Conservation (phyloP, 2,797 vertebrate species). For the Sylvilagus floridanus region DNA sequence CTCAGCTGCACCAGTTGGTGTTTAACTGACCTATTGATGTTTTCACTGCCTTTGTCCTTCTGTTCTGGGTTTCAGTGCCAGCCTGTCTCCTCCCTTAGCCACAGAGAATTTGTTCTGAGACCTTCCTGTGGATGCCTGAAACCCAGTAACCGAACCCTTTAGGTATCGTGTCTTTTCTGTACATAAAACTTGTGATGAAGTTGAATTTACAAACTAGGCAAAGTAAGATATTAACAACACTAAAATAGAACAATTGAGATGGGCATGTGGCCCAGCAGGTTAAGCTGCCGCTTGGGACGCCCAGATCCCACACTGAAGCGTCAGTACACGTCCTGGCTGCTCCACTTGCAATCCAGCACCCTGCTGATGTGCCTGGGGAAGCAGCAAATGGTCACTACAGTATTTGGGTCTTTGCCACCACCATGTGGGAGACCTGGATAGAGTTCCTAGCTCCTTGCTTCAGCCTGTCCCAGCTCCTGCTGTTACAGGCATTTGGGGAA, state of each 20-base stretch:
- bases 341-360: too few species aligned
- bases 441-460: too few species aligned
- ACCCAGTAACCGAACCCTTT: neutral
- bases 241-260: neutral
- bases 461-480: too few species aligned
- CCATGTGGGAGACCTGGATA: too few species aligned
- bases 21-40: slow-evolving; percentile 43
- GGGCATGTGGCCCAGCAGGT: too few species aligned
- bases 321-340: too few species aligned
- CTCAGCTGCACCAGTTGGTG: slow-evolving; percentile 25
- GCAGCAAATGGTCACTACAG: too few species aligned
- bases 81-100: neutral
- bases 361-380: too few species aligned
- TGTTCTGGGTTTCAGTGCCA: slow-evolving; percentile 40
- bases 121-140: neutral
- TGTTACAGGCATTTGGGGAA: too few species aligned
- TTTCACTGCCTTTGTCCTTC: slow-evolving; percentile 44
- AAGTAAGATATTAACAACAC: neutral
- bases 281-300: too few species aligned
- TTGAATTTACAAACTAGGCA: neutral
- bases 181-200: neutral
- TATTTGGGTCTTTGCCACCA: too few species aligned
- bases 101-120: neutral
- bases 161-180: neutral
- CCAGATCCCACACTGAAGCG: too few species aligned